Conservation (phyloP, 2,888 invertebrate species). For the Phymatocera aterrima region DNA sequence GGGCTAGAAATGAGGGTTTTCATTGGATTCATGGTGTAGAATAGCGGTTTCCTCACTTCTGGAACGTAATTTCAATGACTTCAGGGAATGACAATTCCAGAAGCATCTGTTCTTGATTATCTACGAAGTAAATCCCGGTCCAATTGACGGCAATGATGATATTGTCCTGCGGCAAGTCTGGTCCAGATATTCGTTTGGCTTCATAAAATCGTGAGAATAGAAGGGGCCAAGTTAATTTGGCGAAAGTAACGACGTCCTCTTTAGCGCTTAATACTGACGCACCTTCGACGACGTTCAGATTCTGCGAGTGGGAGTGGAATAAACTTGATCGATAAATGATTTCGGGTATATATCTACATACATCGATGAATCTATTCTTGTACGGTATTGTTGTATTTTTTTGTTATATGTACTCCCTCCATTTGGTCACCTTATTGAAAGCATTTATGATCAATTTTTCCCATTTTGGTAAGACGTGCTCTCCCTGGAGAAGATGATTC, state of each 20-base stretch:
- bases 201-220: constrained; percentile 96
- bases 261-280: constrained; percentile 84
- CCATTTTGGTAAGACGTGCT: constrained; percentile 83
- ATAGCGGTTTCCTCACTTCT: constrained; percentile 67
- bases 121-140: constrained; percentile 94
- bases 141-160: constrained; percentile 94
- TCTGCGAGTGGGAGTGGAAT: constrained; percentile 72
- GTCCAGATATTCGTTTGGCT: constrained; percentile 86
- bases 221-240: constrained; percentile 95
- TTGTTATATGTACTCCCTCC: background rate
- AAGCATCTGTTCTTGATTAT: constrained; percentile 93
- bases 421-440: constrained; percentile 77
- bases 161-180: constrained; percentile 81
- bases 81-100: constrained; percentile 92
- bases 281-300: constrained; percentile 83
- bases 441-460: constrained; percentile 84
- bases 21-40: background rate
- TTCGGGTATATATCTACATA: background rate
- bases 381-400: background rate
- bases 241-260: constrained; percentile 93
- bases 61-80: constrained; percentile 85
- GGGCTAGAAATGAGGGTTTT: background rate
- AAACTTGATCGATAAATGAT: background rate
- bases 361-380: background rate
- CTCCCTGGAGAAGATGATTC: constrained; percentile 82